Base-by-base conservation (phyloP, 2,113 vertebrate species). In the Neolamprologus ventralis region DNA sequence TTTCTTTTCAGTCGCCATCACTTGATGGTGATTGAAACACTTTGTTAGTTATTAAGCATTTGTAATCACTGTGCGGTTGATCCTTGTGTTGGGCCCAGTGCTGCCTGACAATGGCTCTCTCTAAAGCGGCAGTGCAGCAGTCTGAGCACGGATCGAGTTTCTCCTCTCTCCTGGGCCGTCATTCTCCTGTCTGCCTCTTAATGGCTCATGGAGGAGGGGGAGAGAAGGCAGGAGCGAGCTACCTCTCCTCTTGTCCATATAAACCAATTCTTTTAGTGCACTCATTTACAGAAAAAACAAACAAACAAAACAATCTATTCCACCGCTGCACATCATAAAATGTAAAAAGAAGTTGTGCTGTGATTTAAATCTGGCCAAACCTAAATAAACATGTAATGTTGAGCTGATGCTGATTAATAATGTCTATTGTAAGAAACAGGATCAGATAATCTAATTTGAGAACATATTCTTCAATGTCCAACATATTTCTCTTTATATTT, bases 101-200 rank as follows among this genome's bases (percentile, higher is more conserved):
- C 85, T 90, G 89, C 85, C 90, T 94, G 90, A 96, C 93, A 95
- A 93, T 91, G 88, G 89, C 93, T 93, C 90, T 94, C 84, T 91
- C 89, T 90, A 87, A 85, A 95, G 93, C 93, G 94, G 95, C 91
- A 95, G 95, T 95, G 95, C 95, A 94, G 95, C 94, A 96, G 94
- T 89, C 92, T 86, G 88, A 89, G 94, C 88, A 80, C 89, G 94
- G 94, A 96, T 96, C 94, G 94, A 95, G 96, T 96, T 96, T 96
- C 94, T 93, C 91, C 91, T 93, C 93, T 95, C 94, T 95, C 94
- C 92, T 94, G 95, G 93, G 94, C 93, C 93, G 94, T 95, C 94
- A 93, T 94, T 93, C 93, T 94, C 88, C 92, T 93, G 94, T 94
- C 90, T 95, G 91, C 94, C 91, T 89, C 90, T 92, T 94, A 94